phyloP scores from a whole-genome alignment of 2,113 vertebrate species.

The Calyptomena viridis region DNA sequence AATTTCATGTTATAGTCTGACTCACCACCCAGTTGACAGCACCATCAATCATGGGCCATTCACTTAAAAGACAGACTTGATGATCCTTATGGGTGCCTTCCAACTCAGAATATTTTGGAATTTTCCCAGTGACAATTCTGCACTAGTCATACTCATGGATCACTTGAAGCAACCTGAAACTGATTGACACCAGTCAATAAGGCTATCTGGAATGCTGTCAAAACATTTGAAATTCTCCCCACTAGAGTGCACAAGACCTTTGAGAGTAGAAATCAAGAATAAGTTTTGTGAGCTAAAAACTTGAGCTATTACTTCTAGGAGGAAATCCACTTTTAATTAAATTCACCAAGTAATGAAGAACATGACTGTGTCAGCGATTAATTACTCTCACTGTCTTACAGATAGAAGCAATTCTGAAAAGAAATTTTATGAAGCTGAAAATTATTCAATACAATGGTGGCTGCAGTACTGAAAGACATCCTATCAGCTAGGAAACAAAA shows the following conservation, averaged over 20 bases:
- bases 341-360: neutral
- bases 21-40: neutral
- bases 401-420: neutral
- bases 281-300: neutral
- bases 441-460: neutral
- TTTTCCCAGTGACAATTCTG: neutral
- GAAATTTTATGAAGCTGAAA: neutral
- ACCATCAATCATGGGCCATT: neutral
- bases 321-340: neutral
- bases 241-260: neutral
- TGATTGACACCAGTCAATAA: neutral
- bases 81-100: neutral
- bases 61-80: neutral
- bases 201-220: neutral
- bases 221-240: neutral
- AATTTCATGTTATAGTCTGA: neutral
- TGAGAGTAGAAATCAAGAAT: neutral
- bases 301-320: neutral
- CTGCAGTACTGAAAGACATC: neutral
- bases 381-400: neutral
- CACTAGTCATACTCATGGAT: neutral
- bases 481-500: rapidly evolving
- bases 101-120: neutral
- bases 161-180: neutral
- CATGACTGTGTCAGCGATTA: neutral